A percentile compares a stretch with the other conserved stretches of the same genome.
Conservation (phyloP, 2,797 vertebrate species). For the Betta splendens region DNA sequence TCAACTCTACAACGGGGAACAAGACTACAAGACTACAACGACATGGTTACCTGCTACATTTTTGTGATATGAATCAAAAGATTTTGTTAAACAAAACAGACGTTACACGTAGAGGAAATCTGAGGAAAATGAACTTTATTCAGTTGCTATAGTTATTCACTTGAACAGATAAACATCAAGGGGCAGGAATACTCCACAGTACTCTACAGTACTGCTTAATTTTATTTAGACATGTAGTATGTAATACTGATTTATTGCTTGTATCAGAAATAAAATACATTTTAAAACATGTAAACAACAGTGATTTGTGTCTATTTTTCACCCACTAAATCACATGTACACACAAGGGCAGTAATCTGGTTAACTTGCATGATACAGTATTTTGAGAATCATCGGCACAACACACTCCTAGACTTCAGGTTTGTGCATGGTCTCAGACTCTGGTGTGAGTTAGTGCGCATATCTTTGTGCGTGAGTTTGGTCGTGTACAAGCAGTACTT, state of each 20-base stretch:
- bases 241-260: too few species aligned
- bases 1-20: background rate
- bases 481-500: slow-evolving; percentile 36
- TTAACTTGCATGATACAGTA: background rate
- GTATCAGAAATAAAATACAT: too few species aligned
- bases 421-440: slow-evolving; percentile 14
- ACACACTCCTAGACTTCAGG: slow-evolving; percentile 19
- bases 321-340: background rate
- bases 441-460: slow-evolving; percentile 12
- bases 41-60: background rate
- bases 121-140: too few species aligned
- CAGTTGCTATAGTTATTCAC: too few species aligned
- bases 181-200: too few species aligned
- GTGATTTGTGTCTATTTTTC: too few species aligned
- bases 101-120: too few species aligned
- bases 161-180: too few species aligned
- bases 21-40: too few species aligned
- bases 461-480: slow-evolving; percentile 27
- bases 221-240: background rate
- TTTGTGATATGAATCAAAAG: slow-evolving; percentile 2
- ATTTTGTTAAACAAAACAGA: background rate
- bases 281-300: background rate
- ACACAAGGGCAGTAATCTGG: slow-evolving; percentile 3
- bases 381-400: slow-evolving; percentile 13
- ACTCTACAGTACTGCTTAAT: too few species aligned